Base-by-base conservation (phyloP, 1,140 invertebrate species). In the Lepidostoma basale region DNA sequence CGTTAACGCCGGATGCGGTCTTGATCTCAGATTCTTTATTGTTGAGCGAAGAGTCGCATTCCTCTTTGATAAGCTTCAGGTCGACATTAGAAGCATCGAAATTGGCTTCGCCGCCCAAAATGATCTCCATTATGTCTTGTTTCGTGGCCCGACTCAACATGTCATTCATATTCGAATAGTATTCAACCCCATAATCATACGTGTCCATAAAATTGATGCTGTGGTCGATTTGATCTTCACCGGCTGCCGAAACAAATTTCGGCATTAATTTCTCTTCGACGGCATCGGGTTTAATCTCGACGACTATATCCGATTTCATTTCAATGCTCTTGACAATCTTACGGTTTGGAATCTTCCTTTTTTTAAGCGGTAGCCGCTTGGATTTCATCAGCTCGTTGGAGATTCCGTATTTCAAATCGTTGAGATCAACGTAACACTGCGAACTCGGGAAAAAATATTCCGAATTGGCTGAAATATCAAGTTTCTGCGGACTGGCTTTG, bases 51-150 rank as follows among this genome's bases (percentile, higher is more conserved):
- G n/a, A 18, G 5, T 39, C 20, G 33, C 14, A 8, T 23, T 59
- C 47, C 3, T 52, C 30, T 18, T 62, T 16, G 16, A 62, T 23
- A 16, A 28, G 22, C n/a, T 62, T 62, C 25, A 69, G 45, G 45
- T 68, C 67, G 14, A 72, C 52, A 36, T 39, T 66, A 0, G 70
- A 18, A 12, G 42, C 36, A 26, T 69, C 70, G 14, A 69, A 66
- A 39, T 59, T 64, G 2, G 49, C 20, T 20, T 64, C 65, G 9
- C 58, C 40, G 12, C 71, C 71, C 9, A 73, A 62, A 14, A 73
- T 73, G 1, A 73, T 70, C 36, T 73, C 63, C 52, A 73, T 58
- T 9, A 73, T 73, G 20, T 73, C 70, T 44, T 69, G 36, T 39
- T 47, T 18, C 8, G 70, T 69, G 1, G 56, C 45, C 2, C 69